Conservation (phyloP, 2,113 vertebrate species). For the Oncorhynchus clarkii region DNA sequence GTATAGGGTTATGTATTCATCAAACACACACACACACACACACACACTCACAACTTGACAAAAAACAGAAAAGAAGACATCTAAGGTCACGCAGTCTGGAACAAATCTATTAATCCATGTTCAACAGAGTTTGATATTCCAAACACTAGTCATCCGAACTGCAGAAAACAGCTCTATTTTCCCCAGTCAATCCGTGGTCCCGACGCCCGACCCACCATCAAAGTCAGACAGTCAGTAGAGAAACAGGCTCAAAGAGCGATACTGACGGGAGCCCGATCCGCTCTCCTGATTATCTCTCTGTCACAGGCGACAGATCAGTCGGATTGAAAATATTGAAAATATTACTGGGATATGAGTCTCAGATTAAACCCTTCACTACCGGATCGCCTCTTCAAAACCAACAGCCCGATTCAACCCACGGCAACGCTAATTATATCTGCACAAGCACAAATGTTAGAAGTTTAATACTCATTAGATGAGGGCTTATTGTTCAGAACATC, state of each 20-base stretch:
- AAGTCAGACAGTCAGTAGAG: neutral
- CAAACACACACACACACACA: neutral
- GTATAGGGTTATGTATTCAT: slow-evolving; percentile 28
- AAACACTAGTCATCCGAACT: neutral
- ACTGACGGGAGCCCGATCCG: neutral
- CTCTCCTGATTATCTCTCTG: neutral
- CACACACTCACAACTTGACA: neutral
- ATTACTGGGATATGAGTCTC: neutral
- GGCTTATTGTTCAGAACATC: neutral
- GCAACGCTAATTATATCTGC: neutral
- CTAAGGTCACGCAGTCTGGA: neutral
- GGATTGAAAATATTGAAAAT: neutral
- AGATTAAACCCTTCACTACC: neutral
- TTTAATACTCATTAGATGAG: neutral
- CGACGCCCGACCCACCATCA: neutral
- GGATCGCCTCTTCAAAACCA: neutral
- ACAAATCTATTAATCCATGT: neutral
- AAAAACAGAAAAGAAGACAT: neutral
- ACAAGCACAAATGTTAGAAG: neutral
- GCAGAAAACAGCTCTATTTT: neutral
- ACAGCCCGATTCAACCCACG: neutral
- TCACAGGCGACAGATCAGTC: neutral
- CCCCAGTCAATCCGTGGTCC: too few relatives aligned
- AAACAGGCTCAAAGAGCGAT: neutral
- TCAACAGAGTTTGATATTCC: neutral